Evolutionary conservation across 2,797 vertebrate genomes (phyloP), one percentile per base, ranked within the genome.

Genomic region (Euthynnus affinis): DNA sequence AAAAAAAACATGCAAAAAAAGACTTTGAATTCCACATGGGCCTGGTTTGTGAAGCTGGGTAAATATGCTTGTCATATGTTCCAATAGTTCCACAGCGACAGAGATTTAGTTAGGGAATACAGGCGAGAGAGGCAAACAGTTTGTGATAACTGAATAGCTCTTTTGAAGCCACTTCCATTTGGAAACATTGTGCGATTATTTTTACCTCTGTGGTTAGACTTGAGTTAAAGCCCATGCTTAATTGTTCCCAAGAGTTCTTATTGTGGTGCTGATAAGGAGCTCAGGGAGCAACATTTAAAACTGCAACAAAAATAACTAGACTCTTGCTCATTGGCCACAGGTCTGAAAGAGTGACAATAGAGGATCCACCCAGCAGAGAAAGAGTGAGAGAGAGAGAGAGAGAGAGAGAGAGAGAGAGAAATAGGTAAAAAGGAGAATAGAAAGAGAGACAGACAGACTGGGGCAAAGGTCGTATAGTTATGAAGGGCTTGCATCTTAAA

Each of bases 251-350:
- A 29, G 96, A 96, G 97, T 93, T 94, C 94, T 94, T 96, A 97
- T 96, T 96, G 96, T 91, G 95, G 96, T 95, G 96, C 96, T 97
- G 97, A 98, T 98, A 96, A 97, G 94, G 94, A 94, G 92, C 97
- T 96, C 89, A 83, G 97, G 97, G 97, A 98, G 93, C 84, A 69
- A 93, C 94, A 95, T 96, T 97, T 97, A 94, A 96, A 96, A 95
- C 88, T 90, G 90, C 91, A 79, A 94, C 95, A 96, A 96, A 96
- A 98, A 97, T 95, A 97, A 96, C 96, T 93, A 92, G 87, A 87
- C 83, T 85, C 75, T 59, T 80, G 85, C 83, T 89, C 87, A 85
- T 88, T 89, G 93, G 93, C 89, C 90, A 90, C 77, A 84, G 85
- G 84, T 90, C 83, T 87, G 83, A 82, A 73, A 83, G 71, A 87